Percentiles rank a stretch among this genome's conserved stretches.
Evolutionary conservation across 1,140 invertebrate species (phyloP).

Genomic region (Brachionus manjavacas): DNA sequence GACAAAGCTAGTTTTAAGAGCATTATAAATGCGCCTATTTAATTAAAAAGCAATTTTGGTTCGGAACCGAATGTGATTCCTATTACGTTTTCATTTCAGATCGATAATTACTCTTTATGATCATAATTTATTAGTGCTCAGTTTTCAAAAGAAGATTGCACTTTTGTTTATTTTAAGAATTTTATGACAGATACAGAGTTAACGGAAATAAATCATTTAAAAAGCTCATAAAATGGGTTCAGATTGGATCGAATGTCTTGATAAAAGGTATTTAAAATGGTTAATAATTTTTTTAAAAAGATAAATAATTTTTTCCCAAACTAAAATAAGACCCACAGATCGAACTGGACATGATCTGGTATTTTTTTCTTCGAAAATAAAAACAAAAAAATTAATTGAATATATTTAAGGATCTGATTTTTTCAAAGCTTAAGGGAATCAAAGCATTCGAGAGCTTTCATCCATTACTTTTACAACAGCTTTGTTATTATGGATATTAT

Average conservation of each 20-base stretch:
- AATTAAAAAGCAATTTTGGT: not conserved
- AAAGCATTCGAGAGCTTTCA: conserved; percentile 68
- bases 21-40: not conserved
- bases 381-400: not conserved
- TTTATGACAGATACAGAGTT: not conserved
- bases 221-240: conserved; percentile 43
- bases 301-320: too few species aligned
- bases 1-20: not conserved
- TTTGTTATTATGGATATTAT: conserved; percentile 69
- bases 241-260: conserved; percentile 46
- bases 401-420: conserved; percentile 52
- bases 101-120: conserved; percentile 24
- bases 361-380: not conserved
- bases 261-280: conserved; percentile 45
- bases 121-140: conserved; percentile 22
- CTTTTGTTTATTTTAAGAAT: not conserved
- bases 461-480: conserved; percentile 67
- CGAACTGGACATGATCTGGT: conserved; percentile 66
- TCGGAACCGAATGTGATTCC: not conserved
- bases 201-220: not conserved
- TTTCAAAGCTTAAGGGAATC: conserved; percentile 55
- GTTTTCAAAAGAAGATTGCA: not conserved
- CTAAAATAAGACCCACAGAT: conserved; percentile 65
- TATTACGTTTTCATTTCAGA: not conserved
- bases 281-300: too few species aligned